These are phyloP conservation scores for Drosophila oshimai DNA, from an alignment of 1,140 invertebrate genomes.

Conservation along the genomic window DNA sequence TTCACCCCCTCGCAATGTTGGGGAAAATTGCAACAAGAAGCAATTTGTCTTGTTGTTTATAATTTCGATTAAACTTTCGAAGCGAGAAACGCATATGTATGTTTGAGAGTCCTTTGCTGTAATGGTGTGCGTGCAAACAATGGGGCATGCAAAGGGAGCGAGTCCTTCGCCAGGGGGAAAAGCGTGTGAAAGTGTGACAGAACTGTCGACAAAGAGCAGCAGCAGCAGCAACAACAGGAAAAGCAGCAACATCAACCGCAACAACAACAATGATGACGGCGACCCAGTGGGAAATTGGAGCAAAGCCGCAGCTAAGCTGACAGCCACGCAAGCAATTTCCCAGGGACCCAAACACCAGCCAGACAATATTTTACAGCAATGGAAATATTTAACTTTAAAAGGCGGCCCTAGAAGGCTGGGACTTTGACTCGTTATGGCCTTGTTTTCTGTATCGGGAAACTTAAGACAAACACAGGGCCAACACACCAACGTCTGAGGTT, in stretches of 20 bases:
- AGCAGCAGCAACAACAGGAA: not conserved
- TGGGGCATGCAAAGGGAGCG: constrained; percentile 10
- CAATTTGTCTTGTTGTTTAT: constrained; percentile 80
- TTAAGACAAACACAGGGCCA: not conserved
- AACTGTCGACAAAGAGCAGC: constrained; percentile 50
- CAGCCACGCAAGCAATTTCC: constrained; percentile 52
- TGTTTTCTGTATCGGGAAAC: constrained; percentile 23
- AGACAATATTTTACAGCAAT: constrained; percentile 48
- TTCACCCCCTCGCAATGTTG: not conserved
- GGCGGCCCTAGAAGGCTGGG: not conserved
- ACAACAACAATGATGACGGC: constrained; percentile 34
- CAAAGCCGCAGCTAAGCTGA: constrained; percentile 75
- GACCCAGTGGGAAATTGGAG: constrained; percentile 77
- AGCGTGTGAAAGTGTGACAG: constrained; percentile 67
- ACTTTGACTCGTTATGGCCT: constrained; percentile 30
- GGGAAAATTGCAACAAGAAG: constrained; percentile 75
- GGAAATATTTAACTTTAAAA: constrained; percentile 63
- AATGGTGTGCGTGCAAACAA: constrained; percentile 47
- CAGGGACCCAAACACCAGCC: constrained; percentile 16
- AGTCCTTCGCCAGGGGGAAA: constrained; percentile 8
- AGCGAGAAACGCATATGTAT: constrained; percentile 42
- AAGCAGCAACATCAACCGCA: constrained; percentile 14
- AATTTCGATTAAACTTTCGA: constrained; percentile 80
- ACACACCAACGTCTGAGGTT: constrained; percentile 4
- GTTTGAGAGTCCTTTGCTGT: not conserved